Conservation (phyloP, 2,113 vertebrate species). For the Geococcyx californianus region DNA sequence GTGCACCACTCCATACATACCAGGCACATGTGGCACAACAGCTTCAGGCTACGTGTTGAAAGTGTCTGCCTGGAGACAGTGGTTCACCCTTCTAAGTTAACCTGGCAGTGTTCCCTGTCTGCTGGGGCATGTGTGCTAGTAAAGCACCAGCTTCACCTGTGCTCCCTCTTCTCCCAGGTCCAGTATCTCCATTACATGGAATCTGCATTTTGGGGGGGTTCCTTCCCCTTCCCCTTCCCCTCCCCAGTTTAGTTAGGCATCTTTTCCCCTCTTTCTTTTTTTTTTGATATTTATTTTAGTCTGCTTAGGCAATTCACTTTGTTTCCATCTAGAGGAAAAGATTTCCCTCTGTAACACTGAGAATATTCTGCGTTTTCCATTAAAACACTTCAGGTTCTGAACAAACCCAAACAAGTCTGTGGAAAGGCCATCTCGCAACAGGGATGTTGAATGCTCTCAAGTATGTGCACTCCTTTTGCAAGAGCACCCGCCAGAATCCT, state of each 20-base stretch:
- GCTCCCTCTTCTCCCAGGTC: background rate
- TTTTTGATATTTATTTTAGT: background rate
- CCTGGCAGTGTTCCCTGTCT: background rate
- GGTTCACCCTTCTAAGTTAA: background rate
- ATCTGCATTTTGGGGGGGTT: background rate
- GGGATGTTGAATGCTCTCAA: background rate
- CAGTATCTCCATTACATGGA: background rate
- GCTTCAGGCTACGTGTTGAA: no score
- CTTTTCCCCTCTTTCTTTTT: background rate
- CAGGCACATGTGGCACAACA: background rate
- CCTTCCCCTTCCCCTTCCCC: background rate
- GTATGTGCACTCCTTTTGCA: constrained; percentile 3
- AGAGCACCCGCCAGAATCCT: constrained; percentile 44
- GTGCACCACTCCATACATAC: no score
- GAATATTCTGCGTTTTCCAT: constrained; percentile 9
- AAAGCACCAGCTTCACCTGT: background rate
- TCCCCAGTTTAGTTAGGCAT: background rate
- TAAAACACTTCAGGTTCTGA: background rate
- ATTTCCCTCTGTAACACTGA: background rate
- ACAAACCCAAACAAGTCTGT: constrained; percentile 40
- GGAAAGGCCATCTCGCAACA: constrained; percentile 15
- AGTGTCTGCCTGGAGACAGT: background rate
- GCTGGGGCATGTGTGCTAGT: background rate
- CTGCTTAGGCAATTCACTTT: background rate
- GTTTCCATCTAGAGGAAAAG: background rate